Evolutionary conservation across 2,113 vertebrate genomes (phyloP).

Genomic region (Cyphomyrus plagiostoma): DNA sequence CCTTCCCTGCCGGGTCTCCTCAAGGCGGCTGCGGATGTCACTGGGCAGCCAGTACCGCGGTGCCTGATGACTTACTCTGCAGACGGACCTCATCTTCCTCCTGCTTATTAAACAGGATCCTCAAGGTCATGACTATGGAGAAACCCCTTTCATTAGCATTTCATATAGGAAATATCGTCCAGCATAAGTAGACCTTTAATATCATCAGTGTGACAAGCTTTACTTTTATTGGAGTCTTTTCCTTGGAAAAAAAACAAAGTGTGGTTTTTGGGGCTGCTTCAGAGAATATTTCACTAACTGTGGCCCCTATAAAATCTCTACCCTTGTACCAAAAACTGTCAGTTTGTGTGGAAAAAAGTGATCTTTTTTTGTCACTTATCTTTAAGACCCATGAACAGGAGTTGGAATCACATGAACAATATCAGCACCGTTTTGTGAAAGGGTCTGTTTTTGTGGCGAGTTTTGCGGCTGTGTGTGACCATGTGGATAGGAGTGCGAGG

Average conservation of each 20-base stretch:
- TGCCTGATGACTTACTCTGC: not conserved
- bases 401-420: not conserved
- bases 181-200: not conserved
- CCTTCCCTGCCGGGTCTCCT: not conserved
- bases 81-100: not conserved
- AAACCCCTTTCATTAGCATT: not conserved
- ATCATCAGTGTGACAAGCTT: not conserved
- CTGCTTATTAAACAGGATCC: not conserved
- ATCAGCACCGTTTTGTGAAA: not conserved
- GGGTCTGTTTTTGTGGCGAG: not conserved
- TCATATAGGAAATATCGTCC: not conserved
- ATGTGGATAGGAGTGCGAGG: not conserved
- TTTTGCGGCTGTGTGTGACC: not conserved
- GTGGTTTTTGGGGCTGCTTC: not conserved
- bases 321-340: not conserved
- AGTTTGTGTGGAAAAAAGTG: too few species aligned
- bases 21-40: not conserved
- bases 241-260: not conserved
- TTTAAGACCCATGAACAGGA: not conserved
- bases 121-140: not conserved
- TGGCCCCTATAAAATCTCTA: not conserved
- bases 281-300: not conserved
- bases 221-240: not conserved
- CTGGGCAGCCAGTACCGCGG: too few species aligned
- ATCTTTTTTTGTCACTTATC: not conserved